phyloP scores from a whole-genome alignment of 2,888 invertebrate genomes.

The Dryocosmus kuriphilus region DNA sequence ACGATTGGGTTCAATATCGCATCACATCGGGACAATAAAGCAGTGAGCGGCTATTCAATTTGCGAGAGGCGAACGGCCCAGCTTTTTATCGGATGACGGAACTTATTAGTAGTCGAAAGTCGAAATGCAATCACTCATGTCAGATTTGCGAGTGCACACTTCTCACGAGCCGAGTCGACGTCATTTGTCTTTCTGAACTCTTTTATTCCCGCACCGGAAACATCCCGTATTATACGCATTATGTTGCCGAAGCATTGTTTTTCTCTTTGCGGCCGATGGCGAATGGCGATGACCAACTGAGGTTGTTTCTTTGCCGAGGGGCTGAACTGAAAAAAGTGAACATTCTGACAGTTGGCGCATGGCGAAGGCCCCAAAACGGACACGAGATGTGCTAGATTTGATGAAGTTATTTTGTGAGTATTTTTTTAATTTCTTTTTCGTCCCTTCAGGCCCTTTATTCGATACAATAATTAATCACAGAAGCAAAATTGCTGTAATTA shows the following conservation, averaged over 20 bases:
- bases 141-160: conserved; percentile 15
- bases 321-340: conserved; percentile 7
- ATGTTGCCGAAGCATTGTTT: conserved; percentile 30
- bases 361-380: conserved; percentile 7
- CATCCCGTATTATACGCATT: conserved; percentile 37
- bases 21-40: not conserved
- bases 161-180: conserved; percentile 46
- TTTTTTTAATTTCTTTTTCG: conserved; percentile 6
- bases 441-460: not conserved
- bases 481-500: conserved; percentile 22
- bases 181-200: conserved; percentile 53
- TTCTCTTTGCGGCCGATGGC: conserved; percentile 26
- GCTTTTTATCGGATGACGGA: conserved; percentile 2
- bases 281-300: conserved; percentile 38
- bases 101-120: conserved; percentile 14
- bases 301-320: conserved; percentile 16
- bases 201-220: conserved; percentile 54
- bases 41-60: conserved; percentile 7
- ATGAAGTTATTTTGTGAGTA: conserved; percentile 33
- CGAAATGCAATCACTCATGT: conserved; percentile 20
- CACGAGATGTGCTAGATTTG: conserved; percentile 21
- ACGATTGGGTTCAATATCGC: not conserved
- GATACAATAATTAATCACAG: conserved; percentile 37
- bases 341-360: conserved; percentile 33
- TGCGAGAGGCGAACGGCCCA: not conserved